Base-by-base conservation (phyloP, 2,797 vertebrate genomes). In the Tadarida brasiliensis region DNA sequence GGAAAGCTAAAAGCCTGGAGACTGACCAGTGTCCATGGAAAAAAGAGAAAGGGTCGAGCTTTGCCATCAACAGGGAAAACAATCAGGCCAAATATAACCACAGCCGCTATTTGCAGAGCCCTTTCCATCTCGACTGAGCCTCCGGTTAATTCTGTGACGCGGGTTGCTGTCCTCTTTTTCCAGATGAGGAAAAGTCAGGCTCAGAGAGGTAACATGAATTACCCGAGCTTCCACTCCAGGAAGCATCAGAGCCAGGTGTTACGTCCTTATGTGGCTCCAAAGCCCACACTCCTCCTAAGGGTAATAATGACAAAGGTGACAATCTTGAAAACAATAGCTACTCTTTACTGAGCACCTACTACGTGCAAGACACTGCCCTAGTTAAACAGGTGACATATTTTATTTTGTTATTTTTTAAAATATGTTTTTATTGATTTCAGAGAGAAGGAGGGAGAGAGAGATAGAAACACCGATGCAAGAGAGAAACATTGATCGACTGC, bases 1-100 rank as follows among this genome's bases (percentile, higher is more conserved):
- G 94, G 92, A 35, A 93, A 95, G 93, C 77, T 35, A 82, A 89
- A 95, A 94, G 76, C 82, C 85, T 85, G 76, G 39, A 54, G n/a
- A 71, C 54, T 51, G 73, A 59, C 47, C 54, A 76, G 47, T 12
- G 30, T 28, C 3, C 0, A 8, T 77, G 78, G 24, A 0, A 28
- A 39, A 59, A 33, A 78, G 33, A 54, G 67, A 47, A 71, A 54
- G 65, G 39, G 78, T 24, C 20, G 0, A 84, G 57, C 70, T 61
- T 63, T 74, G 63, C 80, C 30, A 54, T 63, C 63, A 83, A 57
- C 68, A 67, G 44, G 54, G 35, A 51, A 91, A 57, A 57, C 44
- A 14, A 9, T 35, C 24, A 28, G 22, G 92, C 30, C 22, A 26
- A 12, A 70, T 20, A 59, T 20, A 94, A 82, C 47, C 30, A 80